These are phyloP conservation scores for Picathartes gymnocephalus DNA, from an alignment of 2,113 vertebrate species.

Conservation along the genomic window DNA sequence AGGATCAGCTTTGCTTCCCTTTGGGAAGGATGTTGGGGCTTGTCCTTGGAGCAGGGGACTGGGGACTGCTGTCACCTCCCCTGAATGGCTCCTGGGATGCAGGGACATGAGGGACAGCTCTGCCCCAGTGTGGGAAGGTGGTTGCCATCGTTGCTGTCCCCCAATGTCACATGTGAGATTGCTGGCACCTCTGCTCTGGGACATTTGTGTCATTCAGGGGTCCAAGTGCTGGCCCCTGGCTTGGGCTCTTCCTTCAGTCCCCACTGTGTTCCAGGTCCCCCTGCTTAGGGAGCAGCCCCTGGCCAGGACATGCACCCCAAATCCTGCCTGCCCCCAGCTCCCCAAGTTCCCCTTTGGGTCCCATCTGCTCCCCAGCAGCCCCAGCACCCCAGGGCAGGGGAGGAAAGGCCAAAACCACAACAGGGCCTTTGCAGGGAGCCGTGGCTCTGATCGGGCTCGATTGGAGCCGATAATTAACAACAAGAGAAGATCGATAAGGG, in stretches of 20 bases:
- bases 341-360: neutral
- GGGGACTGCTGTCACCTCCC: neutral
- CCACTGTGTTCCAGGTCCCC: accelerated
- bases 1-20: neutral
- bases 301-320: neutral
- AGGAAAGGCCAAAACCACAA: neutral
- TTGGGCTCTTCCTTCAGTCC: neutral
- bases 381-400: neutral
- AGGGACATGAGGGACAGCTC: neutral
- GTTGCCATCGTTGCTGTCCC: neutral
- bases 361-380: neutral
- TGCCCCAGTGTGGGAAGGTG: neutral
- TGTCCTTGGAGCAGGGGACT: neutral
- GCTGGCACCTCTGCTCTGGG: neutral
- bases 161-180: neutral
- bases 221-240: neutral
- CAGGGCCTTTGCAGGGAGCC: neutral
- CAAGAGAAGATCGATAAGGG: neutral
- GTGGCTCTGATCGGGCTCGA: neutral
- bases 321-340: accelerated
- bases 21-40: neutral
- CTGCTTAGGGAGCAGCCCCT: accelerated
- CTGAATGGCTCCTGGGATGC: neutral
- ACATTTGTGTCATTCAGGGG: neutral
- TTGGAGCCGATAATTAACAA: neutral